A percentile compares a stretch with the other conserved stretches of the same genome.
These are phyloP conservation scores for Cheilosia impressa DNA, from an alignment of 2,888 invertebrate genomes.

Conservation along the genomic window DNA sequence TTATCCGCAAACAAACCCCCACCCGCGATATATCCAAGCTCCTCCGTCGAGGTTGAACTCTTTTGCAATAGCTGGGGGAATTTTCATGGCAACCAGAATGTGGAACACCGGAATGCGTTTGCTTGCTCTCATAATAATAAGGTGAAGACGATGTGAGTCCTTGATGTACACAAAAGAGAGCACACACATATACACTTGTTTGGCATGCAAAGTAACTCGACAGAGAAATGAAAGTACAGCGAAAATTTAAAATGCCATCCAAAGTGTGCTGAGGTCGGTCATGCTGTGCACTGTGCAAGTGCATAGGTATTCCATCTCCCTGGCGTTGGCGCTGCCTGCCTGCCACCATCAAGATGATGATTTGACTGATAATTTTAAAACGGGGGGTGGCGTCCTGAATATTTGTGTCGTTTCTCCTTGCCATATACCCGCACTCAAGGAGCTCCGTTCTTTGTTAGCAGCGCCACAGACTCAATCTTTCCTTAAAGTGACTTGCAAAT, in stretches of 20 bases:
- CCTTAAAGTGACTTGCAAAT: constrained; percentile 1
- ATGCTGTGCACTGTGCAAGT: constrained; percentile 20
- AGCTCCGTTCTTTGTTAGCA: constrained; percentile 3
- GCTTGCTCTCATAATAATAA: constrained; percentile 65
- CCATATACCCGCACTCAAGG: background rate
- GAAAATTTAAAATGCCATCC: constrained; percentile 35
- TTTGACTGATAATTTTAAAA: constrained; percentile 34
- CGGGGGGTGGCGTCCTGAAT: background rate
- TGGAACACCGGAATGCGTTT: constrained; percentile 63
- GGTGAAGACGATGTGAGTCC: constrained; percentile 53
- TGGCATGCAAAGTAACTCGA: constrained; percentile 62
- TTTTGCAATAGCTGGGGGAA: constrained; percentile 39
- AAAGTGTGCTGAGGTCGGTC: constrained; percentile 52
- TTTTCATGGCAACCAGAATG: constrained; percentile 55
- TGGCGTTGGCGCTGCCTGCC: background rate
- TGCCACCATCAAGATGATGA: constrained; percentile 19
- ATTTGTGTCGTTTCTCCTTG: constrained; percentile 9
- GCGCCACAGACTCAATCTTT: constrained; percentile 3
- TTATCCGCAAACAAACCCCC: constrained; percentile 57
- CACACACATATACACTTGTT: constrained; percentile 29
- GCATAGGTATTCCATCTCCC: background rate
- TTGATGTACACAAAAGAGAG: constrained; percentile 40
- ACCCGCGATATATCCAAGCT: background rate
- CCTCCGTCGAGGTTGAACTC: constrained; percentile 25
- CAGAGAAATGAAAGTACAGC: constrained; percentile 46